Evolutionary conservation across 1,140 invertebrate species (phyloP).

Genomic region (Temnothorax nylanderi): DNA sequence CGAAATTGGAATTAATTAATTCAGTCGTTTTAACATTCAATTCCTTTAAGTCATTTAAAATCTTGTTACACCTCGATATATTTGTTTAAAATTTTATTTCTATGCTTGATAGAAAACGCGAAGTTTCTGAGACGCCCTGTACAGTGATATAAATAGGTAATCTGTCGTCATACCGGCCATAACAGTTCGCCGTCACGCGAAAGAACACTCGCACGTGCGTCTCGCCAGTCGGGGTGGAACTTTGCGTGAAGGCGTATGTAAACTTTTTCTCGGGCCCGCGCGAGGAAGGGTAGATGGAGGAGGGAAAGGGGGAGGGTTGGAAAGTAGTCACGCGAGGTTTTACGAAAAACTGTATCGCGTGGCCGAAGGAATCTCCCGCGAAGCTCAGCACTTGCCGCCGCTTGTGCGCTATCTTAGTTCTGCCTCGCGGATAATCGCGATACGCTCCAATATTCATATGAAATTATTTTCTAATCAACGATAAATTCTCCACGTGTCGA

Average conservation of each 20-base stretch:
- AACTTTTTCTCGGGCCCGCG: constrained; percentile 31
- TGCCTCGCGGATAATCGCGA: constrained; percentile 26
- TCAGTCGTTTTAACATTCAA: background rate
- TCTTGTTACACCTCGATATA: background rate
- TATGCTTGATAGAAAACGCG: background rate
- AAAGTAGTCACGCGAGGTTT: constrained; percentile 59
- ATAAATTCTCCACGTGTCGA: background rate
- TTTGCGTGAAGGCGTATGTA: constrained; percentile 51
- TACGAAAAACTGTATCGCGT: constrained; percentile 63
- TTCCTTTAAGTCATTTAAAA: background rate
- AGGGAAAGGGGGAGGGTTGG: background rate
- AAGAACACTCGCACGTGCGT: constrained; percentile 49
- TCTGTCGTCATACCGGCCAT: constrained; percentile 51
- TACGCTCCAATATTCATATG: background rate
- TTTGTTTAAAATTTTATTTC: background rate
- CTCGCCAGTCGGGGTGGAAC: constrained; percentile 19
- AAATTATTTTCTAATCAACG: constrained; percentile 6
- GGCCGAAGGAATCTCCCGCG: constrained; percentile 35
- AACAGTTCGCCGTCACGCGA: constrained; percentile 68
- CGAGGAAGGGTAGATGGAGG: background rate
- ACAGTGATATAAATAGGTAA: constrained; percentile 60
- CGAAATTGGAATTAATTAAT: background rate
- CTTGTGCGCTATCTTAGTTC: background rate
- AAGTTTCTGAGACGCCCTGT: background rate
- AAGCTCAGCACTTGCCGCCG: constrained; percentile 36